Conservation (phyloP, 2,797 vertebrate genomes). For the Leptoclinus maculatus region DNA sequence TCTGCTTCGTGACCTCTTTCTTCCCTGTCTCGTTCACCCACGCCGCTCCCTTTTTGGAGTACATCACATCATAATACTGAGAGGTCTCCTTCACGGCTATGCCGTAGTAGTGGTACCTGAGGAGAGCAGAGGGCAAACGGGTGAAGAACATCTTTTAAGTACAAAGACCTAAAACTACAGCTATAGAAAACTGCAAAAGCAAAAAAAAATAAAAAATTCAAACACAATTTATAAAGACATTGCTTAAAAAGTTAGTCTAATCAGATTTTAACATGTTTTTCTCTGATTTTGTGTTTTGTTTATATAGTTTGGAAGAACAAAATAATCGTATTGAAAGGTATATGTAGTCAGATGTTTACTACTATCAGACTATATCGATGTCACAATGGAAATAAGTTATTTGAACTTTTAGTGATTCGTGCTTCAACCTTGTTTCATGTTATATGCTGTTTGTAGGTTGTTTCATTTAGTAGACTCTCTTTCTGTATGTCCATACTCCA, state of each 20-base stretch:
- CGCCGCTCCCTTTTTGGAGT: slow-evolving; percentile 98
- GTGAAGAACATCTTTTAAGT: not conserved
- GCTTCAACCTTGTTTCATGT: not conserved
- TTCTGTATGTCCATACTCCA: not conserved
- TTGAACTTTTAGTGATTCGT: not conserved
- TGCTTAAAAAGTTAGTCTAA: not conserved
- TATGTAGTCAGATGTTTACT: not conserved
- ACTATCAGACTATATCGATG: not conserved
- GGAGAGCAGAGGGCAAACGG: not conserved
- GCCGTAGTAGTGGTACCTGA: slow-evolving; percentile 99
- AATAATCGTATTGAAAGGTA: not conserved
- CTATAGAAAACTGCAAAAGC: not conserved
- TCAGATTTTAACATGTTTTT: not conserved
- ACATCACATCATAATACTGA: slow-evolving; percentile 99
- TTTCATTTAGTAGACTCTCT: not conserved
- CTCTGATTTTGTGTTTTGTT: not conserved
- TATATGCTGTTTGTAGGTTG: not conserved
- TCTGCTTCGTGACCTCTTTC: slow-evolving; percentile 99
- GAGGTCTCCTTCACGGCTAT: slow-evolving; percentile 99
- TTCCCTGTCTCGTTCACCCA: slow-evolving; percentile 99
- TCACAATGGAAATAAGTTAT: not conserved
- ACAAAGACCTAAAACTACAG: not conserved
- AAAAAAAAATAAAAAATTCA: not conserved
- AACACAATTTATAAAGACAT: not conserved
- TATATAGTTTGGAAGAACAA: not conserved